Percentiles rank a stretch among this genome's conserved stretches.
Conservation (phyloP, 1,140 invertebrate species). For the Bicyclus anynana region DNA sequence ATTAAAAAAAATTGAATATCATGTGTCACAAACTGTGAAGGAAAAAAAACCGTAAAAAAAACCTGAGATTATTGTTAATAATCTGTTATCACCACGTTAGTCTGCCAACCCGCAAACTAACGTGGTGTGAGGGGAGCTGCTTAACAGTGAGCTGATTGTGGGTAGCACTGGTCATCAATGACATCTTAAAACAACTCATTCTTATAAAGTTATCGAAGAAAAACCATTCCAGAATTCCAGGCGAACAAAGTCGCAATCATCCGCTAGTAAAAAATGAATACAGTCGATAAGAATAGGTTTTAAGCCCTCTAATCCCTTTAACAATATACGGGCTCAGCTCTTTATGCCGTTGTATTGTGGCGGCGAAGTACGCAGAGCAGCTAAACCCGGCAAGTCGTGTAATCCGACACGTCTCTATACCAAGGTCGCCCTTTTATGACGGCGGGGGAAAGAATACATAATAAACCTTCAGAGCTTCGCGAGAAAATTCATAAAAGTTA, state of each 20-base stretch:
- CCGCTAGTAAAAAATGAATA: neutral
- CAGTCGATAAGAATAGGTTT: neutral
- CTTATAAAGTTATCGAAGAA: too few relatives aligned
- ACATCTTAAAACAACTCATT: too few relatives aligned
- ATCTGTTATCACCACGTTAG: too few relatives aligned
- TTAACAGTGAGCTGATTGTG: too few relatives aligned
- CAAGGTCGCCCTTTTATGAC: conserved; percentile 3
- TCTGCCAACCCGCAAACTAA: too few relatives aligned
- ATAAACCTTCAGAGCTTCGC: neutral
- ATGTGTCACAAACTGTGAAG: too few relatives aligned
- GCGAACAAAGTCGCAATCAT: neutral
- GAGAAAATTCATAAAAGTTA: neutral
- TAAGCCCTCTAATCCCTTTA: neutral
- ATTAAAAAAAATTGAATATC: too few relatives aligned
- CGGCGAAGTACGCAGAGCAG: neutral
- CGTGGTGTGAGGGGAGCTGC: too few relatives aligned
- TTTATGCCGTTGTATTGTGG: neutral
- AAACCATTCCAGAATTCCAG: too few relatives aligned
- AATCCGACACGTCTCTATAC: neutral
- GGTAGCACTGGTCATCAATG: too few relatives aligned
- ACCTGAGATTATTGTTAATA: too few relatives aligned
- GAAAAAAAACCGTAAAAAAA: too few relatives aligned
- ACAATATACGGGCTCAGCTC: neutral
- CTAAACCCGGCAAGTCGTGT: neutral
- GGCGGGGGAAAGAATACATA: neutral